Base-by-base conservation (phyloP, 2,888 invertebrate genomes). In the Thymelicus lineola region DNA sequence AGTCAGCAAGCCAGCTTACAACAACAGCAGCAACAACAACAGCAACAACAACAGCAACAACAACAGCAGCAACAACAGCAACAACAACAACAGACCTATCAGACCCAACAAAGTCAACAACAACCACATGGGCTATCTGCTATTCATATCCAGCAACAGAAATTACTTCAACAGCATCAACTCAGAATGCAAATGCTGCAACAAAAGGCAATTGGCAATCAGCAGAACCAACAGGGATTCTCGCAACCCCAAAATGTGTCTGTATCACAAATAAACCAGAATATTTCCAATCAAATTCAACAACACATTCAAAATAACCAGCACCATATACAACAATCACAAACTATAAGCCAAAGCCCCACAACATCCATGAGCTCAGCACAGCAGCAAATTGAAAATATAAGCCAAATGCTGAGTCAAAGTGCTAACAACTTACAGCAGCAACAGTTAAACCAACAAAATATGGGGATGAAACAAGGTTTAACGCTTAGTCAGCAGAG, bases 301-400 rank as follows among this genome's bases (percentile, higher is more conserved):
- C 91, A 93, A 74, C 91, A 93, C 68, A 88, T 92, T 62, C 92
- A 85, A 73, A 80, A 79, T 67, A 87, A 80, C 66, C 93, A 94
- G 71, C 92, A 92, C 72, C 90, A 90, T 73, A 81, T 93, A 72
- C 94, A 93, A 72, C 90, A 91, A 73, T 76, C 75, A 65, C 86
- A 85, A 73, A 89, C 82, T 67, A 86, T 90, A 35, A 88, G 82
- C 70, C 92, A 91, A 74, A 83, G 86, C 2, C 80, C 88, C 1
- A 82, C 78, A 59, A 89, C 89, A 17, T 86, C 95, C 48, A 94
- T 95, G 82, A 95, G 91, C 65, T 95, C 95, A 57, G 95, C 95
- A 17, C 93, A 93, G 75, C 95, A 95, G 75, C 94, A 95, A 75
- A 95, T 95, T 81, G 95, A 95, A 76, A 91, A 95, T 59, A 95